Evolutionary conservation across 2,888 invertebrate species (phyloP).

Genomic region (Masnerella sp.): DNA sequence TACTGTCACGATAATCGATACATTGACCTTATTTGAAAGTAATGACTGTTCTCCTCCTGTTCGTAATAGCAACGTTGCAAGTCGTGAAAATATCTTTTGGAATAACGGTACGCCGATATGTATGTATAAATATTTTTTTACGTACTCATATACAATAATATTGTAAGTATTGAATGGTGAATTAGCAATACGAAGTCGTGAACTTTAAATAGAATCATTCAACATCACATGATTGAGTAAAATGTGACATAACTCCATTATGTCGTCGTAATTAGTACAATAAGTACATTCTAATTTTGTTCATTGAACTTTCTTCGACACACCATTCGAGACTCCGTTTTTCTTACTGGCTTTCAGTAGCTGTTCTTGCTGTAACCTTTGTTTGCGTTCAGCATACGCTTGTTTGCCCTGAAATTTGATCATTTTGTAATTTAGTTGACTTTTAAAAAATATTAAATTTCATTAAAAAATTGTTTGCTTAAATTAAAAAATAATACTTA

Average conservation of each 20-base stretch:
- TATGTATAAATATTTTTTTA: too few relatives aligned
- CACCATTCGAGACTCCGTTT: slow-evolving; percentile 72
- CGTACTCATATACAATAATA: too few relatives aligned
- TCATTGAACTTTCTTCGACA: slow-evolving; percentile 71
- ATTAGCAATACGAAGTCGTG: not conserved
- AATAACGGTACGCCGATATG: too few relatives aligned
- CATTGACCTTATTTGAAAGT: too few relatives aligned
- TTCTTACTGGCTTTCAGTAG: slow-evolving; percentile 23
- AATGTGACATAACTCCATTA: not conserved
- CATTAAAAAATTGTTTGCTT: not conserved
- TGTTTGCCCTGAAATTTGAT: slow-evolving; percentile 70
- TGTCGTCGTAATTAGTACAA: not conserved
- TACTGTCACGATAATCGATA: too few relatives aligned
- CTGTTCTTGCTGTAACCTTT: slow-evolving; percentile 60
- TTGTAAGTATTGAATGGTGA: too few relatives aligned
- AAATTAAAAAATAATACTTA: too few relatives aligned
- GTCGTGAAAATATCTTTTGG: too few relatives aligned
- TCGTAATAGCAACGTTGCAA: too few relatives aligned
- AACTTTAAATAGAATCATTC: slow-evolving; percentile 12
- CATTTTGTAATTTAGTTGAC: slow-evolving; percentile 3
- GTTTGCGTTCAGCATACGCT: slow-evolving; percentile 70
- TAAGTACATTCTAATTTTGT: slow-evolving; percentile 6
- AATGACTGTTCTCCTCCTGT: too few relatives aligned
- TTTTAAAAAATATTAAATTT: too few relatives aligned
- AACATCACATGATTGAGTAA: slow-evolving; percentile 14